Conservation (phyloP, 2,113 vertebrate genomes). For the Xerus inauris region DNA sequence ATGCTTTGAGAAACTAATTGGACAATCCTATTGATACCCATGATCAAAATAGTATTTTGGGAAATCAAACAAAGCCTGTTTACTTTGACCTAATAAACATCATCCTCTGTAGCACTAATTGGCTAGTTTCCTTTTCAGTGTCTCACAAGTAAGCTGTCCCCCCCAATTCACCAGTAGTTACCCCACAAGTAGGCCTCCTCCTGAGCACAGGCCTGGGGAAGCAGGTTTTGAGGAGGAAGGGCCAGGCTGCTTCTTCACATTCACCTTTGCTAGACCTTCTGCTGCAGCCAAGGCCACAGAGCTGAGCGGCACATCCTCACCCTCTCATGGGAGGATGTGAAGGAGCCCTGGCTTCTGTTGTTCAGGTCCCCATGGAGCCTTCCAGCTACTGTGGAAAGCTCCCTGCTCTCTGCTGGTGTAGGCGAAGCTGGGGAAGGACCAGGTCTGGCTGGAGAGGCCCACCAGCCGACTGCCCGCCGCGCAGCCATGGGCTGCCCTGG, state of each 20-base stretch:
- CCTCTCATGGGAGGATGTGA: too few relatives aligned
- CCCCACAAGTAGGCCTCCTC: too few relatives aligned
- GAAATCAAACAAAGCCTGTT: background rate
- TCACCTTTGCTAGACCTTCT: too few relatives aligned
- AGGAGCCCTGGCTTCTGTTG: too few relatives aligned
- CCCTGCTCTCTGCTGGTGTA: slow-evolving; percentile 67
- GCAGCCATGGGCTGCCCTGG: background rate
- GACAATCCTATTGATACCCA: background rate
- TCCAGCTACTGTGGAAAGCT: background rate
- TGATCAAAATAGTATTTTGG: background rate
- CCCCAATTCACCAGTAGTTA: background rate
- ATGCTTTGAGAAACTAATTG: background rate
- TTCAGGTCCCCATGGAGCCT: too few relatives aligned
- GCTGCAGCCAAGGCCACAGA: too few relatives aligned
- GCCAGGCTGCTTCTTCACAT: too few relatives aligned
- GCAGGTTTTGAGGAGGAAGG: background rate
- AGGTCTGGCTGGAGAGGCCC: slow-evolving; percentile 68
- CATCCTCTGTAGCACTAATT: background rate
- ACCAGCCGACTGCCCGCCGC: background rate
- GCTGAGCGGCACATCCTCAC: too few relatives aligned
- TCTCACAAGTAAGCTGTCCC: background rate
- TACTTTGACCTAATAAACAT: background rate
- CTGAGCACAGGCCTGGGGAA: too few relatives aligned
- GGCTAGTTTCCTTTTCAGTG: background rate
- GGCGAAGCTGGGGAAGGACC: background rate